Percentiles rank a stretch among this genome's conserved stretches.
Conservation (phyloP, 2,797 vertebrate species). For the Todus mexicanus region DNA sequence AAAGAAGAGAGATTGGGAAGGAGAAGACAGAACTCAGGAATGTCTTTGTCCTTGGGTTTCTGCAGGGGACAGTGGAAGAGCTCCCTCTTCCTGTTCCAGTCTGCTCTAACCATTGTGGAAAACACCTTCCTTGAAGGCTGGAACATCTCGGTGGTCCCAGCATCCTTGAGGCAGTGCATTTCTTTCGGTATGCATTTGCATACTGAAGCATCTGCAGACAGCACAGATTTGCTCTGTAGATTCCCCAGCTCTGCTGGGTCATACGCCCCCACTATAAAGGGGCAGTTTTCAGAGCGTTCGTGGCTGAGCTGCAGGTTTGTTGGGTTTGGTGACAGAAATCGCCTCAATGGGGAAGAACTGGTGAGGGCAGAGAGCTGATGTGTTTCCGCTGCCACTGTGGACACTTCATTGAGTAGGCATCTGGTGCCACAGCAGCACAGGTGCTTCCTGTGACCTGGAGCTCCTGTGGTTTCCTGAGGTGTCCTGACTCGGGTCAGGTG, state of each 20-base stretch:
- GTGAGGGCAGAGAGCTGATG: not conserved
- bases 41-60: not conserved
- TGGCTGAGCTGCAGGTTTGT: not conserved
- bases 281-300: not conserved
- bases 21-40: not conserved
- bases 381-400: not conserved
- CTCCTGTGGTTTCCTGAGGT: conserved; percentile 13
- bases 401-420: not conserved
- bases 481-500: not conserved
- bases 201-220: not conserved
- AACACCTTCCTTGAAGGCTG: not conserved
- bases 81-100: conserved; percentile 34
- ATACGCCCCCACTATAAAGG: rapidly evolving
- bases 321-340: not conserved
- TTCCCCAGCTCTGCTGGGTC: not conserved
- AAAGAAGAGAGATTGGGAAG: not conserved
- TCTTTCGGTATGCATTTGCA: not conserved
- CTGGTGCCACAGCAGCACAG: not conserved
- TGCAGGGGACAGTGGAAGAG: conserved; percentile 19
- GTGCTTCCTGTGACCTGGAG: conserved; percentile 45
- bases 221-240: not conserved
- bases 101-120: not conserved
- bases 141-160: not conserved
- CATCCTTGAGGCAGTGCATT: not conserved
- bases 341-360: not conserved